Evolutionary conservation across 2,113 vertebrate species (phyloP).

Genomic region (Rhinichthys klamathensis): DNA sequence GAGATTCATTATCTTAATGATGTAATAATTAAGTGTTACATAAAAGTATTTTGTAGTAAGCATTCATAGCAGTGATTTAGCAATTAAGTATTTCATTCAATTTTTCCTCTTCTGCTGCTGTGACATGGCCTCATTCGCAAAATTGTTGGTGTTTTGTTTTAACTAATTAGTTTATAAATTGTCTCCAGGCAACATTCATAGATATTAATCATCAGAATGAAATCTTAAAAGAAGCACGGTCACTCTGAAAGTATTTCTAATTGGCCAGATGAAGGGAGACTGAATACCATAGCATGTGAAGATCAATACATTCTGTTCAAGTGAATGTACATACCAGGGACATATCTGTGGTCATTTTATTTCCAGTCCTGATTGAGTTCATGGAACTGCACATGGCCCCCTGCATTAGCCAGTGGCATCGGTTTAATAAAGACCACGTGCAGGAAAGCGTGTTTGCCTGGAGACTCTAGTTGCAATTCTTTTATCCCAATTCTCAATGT

Average conservation of each 20-base stretch:
- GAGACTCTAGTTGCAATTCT: constrained; percentile 25
- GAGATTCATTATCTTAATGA: constrained; percentile 28
- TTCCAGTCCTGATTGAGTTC: not conserved
- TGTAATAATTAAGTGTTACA: constrained; percentile 30
- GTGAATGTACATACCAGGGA: not conserved
- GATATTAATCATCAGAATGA: constrained; percentile 1
- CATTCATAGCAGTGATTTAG: constrained; percentile 25
- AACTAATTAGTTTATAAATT: constrained; percentile 63
- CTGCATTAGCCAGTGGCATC: not conserved
- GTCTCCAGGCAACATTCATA: not conserved
- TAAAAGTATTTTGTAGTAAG: constrained; percentile 7
- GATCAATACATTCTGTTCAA: not conserved
- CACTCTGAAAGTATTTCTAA: not conserved
- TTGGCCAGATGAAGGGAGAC: not conserved
- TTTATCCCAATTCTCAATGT: constrained; percentile 26
- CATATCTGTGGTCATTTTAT: not conserved
- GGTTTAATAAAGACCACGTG: not conserved
- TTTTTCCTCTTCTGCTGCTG: constrained; percentile 87
- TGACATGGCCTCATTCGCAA: constrained; percentile 66
- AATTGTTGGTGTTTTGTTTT: constrained; percentile 65
- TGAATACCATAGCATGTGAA: not conserved
- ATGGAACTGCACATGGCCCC: not conserved
- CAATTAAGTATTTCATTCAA: constrained; percentile 60
- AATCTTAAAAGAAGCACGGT: not conserved
- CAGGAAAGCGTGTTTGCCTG: constrained; percentile 23